Conservation (phyloP, 2,888 invertebrate species). For the Callosobruchus maculatus region DNA sequence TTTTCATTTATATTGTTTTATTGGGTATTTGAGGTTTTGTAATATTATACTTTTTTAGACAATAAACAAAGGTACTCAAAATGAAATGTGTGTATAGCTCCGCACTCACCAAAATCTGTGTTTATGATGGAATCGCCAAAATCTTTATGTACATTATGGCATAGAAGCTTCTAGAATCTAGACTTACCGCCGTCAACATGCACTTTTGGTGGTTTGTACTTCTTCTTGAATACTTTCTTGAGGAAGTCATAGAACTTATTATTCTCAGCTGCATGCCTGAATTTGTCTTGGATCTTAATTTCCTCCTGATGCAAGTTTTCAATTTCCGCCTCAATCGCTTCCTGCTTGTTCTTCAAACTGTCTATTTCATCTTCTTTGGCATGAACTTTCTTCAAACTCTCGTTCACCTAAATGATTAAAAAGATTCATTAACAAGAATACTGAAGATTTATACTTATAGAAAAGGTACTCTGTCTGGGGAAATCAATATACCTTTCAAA, state of each 20-base stretch:
- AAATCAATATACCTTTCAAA: no score
- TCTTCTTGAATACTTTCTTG: conserved; percentile 77
- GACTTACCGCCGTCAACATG: conserved; percentile 51
- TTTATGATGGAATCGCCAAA: no score
- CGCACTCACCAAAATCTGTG: no score
- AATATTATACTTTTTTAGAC: no score
- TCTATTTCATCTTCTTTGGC: conserved; percentile 52
- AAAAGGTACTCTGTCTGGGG: no score
- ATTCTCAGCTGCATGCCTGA: conserved; percentile 57
- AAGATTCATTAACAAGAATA: neutral
- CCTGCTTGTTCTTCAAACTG: conserved; percentile 54
- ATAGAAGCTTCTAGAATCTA: neutral
- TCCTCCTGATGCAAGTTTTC: conserved; percentile 50
- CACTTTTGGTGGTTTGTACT: conserved; percentile 67
- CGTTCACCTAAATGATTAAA: conserved; percentile 15
- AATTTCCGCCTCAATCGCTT: conserved; percentile 49
- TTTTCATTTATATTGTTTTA: no score
- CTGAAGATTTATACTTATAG: neutral
- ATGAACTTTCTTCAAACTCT: conserved; percentile 44
- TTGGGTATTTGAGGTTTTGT: no score
- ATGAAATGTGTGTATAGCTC: no score
- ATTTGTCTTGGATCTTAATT: conserved; percentile 53
- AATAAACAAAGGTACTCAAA: no score
- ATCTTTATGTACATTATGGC: no score
- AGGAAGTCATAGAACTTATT: conserved; percentile 78